Base-by-base conservation (phyloP, 1,140 invertebrate genomes). In the Campoletis sonorensis region DNA sequence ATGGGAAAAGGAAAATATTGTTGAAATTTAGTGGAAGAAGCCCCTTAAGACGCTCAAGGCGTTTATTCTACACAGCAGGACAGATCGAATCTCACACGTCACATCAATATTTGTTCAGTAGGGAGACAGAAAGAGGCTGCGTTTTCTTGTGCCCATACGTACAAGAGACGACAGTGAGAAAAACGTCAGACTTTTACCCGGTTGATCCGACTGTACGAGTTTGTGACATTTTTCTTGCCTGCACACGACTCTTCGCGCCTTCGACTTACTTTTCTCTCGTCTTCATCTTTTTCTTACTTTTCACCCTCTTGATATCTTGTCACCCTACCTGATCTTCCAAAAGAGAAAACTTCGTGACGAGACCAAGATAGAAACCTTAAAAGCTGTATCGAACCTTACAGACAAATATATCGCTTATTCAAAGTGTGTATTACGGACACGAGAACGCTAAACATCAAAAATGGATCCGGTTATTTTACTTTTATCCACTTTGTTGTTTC, bases 71-170 rank as follows among this genome's bases (percentile, higher is more conserved):
- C 67, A 26, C 40, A 45, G 40, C 40, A 45, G 40, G 40, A 45
- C 40, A 45, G 81, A 82, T 82, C 81, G 81, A 68, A 82, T 82
- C 58, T 77, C 40, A 51, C 81, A 72, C 81, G 81, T 82, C 79
- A 82, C 81, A 79, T 79, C 81, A 82, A 82, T 82, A 82, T 82
- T 82, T 82, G 68, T 51, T 75, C 37, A 21, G 23, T 45, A n/a
- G 33, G 26, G 68, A 33, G 7, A 33, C 27, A 45, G 40, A 45
- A 45, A 13, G 40, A 45, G 40, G 40, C 40, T 45, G 40, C 40
- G 40, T 45, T 45, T 45, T 45, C 8, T 11, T 11, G 40, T 13
- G 13, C 68, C 71, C 71, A 11, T 45, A 45, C 71, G 51, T 21
- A 37, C 13, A 33, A 37, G 21, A 58, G 15, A n/a, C 18, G 54